Evolutionary conservation across 2,888 invertebrate genomes (phyloP).

Genomic region (Chirona hameri): DNA sequence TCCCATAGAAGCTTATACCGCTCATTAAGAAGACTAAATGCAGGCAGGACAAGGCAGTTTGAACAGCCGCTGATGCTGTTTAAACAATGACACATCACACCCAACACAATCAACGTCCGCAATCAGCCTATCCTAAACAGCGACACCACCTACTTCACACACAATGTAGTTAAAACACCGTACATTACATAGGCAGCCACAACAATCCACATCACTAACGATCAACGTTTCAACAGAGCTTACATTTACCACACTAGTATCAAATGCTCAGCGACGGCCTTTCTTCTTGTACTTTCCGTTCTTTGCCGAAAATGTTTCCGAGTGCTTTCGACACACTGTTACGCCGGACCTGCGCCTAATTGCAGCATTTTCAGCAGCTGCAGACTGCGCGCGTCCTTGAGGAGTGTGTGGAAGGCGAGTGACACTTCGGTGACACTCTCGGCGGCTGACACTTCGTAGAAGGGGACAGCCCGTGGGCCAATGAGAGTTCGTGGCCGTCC

Average conservation of each 20-base stretch:
- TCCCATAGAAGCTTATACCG: no score
- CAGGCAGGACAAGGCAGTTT: no score
- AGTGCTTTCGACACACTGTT: constrained; percentile 46
- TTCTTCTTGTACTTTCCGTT: constrained; percentile 36
- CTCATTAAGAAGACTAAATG: no score
- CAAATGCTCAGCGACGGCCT: constrained; percentile 35
- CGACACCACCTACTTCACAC: no score
- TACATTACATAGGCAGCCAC: no score
- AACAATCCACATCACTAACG: no score
- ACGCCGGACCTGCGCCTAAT: constrained; percentile 54
- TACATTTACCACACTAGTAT: not conserved
- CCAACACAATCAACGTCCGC: no score
- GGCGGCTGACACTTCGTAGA: constrained; percentile 76
- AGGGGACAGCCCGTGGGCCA: constrained; percentile 55
- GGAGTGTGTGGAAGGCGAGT: constrained; percentile 67
- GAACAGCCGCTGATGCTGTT: no score
- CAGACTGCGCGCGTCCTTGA: constrained; percentile 71
- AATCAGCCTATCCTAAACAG: no score
- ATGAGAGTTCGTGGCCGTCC: constrained; percentile 73
- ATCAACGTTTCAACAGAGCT: no score
- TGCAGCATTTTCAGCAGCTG: constrained; percentile 62
- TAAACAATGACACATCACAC: no score
- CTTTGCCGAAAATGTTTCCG: constrained; percentile 26
- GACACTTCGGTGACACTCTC: constrained; percentile 71
- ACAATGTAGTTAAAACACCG: no score